phyloP scores from a whole-genome alignment of 2,797 vertebrate genomes.

The Phylloscopus collybita region DNA sequence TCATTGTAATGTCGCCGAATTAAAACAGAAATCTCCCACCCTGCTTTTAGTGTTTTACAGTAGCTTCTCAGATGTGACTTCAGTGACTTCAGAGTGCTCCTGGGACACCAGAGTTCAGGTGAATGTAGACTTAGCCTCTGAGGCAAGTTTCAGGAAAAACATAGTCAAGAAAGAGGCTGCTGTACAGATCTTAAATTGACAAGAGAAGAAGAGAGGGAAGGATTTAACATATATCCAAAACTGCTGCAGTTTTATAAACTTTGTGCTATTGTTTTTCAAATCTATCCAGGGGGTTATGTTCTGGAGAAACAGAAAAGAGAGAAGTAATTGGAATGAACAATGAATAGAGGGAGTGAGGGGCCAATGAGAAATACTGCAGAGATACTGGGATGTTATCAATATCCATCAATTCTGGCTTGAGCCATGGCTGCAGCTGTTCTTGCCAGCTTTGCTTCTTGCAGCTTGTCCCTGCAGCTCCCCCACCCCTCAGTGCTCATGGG shows the following conservation, averaged over 20 bases:
- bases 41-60: not conserved
- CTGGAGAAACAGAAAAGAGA: not conserved
- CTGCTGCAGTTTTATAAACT: not conserved
- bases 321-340: not conserved
- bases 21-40: not conserved
- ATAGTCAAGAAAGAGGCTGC: not conserved
- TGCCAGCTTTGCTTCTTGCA: not conserved
- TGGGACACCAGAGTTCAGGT: not conserved
- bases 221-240: not conserved
- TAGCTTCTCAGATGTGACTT: not conserved
- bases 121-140: not conserved
- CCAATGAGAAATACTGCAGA: not conserved
- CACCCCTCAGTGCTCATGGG: fast-evolving
- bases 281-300: not conserved
- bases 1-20: fast-evolving
- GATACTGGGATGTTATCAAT: not conserved
- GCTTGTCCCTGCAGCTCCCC: not conserved
- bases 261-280: not conserved
- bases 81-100: not conserved
- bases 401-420: not conserved
- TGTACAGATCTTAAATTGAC: not conserved
- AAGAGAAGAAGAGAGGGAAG: not conserved
- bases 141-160: not conserved
- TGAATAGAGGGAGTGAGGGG: not conserved
- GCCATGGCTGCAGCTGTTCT: not conserved